Conservation (phyloP, 2,888 invertebrate genomes). For the Phytoseiulus persimilis region DNA sequence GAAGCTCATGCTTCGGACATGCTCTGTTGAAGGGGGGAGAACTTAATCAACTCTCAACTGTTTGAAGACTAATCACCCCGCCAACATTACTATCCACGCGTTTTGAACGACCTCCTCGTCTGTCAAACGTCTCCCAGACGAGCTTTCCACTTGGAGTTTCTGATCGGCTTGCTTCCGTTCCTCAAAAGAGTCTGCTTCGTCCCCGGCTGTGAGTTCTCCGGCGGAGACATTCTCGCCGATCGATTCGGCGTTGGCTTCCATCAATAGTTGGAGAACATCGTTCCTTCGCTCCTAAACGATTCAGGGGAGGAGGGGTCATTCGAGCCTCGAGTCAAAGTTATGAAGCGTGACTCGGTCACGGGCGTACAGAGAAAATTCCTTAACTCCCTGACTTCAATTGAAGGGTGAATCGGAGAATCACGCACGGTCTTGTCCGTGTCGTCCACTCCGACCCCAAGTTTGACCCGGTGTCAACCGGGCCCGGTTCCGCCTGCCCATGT, state of each 20-base stretch:
- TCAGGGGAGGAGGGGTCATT: neutral
- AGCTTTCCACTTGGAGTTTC: neutral
- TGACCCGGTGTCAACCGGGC: too few relatives aligned
- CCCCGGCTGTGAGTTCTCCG: neutral
- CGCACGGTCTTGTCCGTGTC: too few relatives aligned
- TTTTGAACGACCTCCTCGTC: conserved; percentile 29
- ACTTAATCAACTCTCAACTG: too few relatives aligned
- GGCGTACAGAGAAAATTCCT: too few relatives aligned
- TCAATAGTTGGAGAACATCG: conserved; percentile 12
- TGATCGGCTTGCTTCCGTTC: neutral
- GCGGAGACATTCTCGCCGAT: neutral
- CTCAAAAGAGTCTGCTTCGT: conserved; percentile 8
- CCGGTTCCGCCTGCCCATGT: too few relatives aligned
- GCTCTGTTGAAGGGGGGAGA: too few relatives aligned
- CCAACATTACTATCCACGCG: conserved; percentile 21
- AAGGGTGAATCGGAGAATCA: too few relatives aligned
- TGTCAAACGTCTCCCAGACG: neutral
- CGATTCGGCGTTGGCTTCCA: conserved; percentile 9
- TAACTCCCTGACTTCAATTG: too few relatives aligned
- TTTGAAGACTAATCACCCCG: neutral
- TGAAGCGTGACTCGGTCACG: too few relatives aligned
- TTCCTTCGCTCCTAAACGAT: neutral
- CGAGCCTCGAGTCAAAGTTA: too few relatives aligned
- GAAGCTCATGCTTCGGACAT: too few relatives aligned
- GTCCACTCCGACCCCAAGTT: too few relatives aligned